phyloP scores from a whole-genome alignment of 2,113 vertebrate genomes.

The Rhinogobius similis region DNA sequence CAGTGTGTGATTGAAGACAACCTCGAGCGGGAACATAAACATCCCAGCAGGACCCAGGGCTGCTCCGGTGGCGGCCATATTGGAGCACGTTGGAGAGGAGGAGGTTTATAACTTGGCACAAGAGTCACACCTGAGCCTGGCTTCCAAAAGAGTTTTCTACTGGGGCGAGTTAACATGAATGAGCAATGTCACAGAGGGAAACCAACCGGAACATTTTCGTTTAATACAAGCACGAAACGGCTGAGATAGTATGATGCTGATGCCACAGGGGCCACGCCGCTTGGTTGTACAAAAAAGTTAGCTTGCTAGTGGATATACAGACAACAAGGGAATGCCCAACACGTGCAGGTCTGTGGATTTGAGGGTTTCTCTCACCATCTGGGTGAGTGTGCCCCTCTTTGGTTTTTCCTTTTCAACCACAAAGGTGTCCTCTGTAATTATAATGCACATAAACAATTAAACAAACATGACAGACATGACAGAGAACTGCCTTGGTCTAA shows the following conservation, averaged over 20 bases:
- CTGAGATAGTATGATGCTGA: no score
- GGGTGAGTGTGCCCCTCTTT: no score
- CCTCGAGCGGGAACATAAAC: conserved; percentile 77
- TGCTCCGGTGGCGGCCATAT: conserved; percentile 52
- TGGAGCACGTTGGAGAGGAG: conserved; percentile 35
- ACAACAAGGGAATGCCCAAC: no score
- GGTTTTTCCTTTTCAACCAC: no score
- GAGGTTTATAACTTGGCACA: conserved; percentile 45
- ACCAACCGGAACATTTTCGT: not conserved
- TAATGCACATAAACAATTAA: no score
- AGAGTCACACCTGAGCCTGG: conserved; percentile 24
- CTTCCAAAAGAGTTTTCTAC: conserved; percentile 14
- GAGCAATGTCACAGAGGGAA: conserved; percentile 13
- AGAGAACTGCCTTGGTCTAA: no score
- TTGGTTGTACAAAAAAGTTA: no score
- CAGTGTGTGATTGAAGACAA: conserved; percentile 78
- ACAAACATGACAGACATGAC: no score
- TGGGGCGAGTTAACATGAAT: conserved; percentile 5
- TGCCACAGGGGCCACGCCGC: not conserved
- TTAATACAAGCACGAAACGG: not conserved
- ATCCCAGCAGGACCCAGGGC: conserved; percentile 63
- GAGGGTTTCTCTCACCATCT: no score
- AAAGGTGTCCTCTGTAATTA: no score
- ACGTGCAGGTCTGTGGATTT: no score
- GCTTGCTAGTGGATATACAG: no score